Evolutionary conservation across 2,888 invertebrate species (phyloP).

Genomic region (Campopleginae sp.): DNA sequence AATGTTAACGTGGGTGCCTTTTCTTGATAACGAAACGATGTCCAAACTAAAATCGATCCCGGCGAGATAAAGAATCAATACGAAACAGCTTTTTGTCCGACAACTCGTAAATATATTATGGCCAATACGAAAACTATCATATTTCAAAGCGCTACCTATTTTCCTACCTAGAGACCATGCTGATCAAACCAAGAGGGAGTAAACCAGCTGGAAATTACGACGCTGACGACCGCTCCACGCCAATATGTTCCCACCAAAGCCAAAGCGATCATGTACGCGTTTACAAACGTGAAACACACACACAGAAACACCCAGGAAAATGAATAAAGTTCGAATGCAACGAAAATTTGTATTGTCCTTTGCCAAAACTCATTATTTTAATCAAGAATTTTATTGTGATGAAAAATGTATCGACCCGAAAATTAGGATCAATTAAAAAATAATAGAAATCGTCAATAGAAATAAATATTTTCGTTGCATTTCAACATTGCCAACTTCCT

Average conservation of each 20-base stretch:
- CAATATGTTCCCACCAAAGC: no score
- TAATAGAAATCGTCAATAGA: no score
- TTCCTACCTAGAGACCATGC: conserved; percentile 7
- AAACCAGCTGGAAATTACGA: conserved; percentile 56
- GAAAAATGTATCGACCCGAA: no score
- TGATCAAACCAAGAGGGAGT: conserved; percentile 46
- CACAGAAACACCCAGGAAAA: not conserved
- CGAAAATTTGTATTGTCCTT: no score
- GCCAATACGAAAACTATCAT: conserved; percentile 50
- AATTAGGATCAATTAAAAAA: no score
- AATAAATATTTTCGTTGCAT: no score
- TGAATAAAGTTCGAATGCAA: no score
- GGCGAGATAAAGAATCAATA: not conserved
- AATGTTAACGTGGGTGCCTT: not conserved
- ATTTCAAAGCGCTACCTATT: conserved; percentile 61
- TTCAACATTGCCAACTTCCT: no score
- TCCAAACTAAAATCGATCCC: not conserved
- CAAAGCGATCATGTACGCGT: conserved; percentile 12
- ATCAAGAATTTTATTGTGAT: no score
- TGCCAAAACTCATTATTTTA: no score
- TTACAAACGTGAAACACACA: not conserved
- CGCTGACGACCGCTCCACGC: conserved; percentile 45
- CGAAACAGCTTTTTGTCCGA: not conserved
- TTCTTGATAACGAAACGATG: conserved; percentile 12
- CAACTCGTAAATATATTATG: conserved; percentile 26